A percentile compares a stretch with the other conserved stretches of the same genome.
Evolutionary conservation across 2,113 vertebrate genomes (phyloP).

Genomic region (Neodon shergylaensis): DNA sequence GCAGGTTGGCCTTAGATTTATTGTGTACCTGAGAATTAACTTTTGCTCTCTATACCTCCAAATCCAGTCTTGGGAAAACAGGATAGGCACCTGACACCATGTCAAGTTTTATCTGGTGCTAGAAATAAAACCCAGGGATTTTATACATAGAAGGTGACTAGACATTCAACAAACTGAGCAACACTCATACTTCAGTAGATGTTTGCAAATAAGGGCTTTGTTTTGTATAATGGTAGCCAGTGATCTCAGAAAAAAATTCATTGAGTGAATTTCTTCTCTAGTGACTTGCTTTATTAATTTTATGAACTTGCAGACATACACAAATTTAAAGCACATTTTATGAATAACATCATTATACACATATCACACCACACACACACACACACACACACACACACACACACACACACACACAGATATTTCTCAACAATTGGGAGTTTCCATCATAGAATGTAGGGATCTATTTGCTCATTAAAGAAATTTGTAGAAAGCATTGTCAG

Average conservation of each 20-base stretch:
- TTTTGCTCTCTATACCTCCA: background rate
- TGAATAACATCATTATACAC: background rate
- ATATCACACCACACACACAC: background rate
- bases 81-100: background rate
- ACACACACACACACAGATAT: background rate
- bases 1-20: background rate
- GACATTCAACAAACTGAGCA: background rate
- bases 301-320: background rate
- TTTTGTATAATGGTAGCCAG: background rate
- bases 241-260: background rate
- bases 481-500: conserved; percentile 77
- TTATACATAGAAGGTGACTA: background rate
- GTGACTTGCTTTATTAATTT: background rate
- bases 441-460: conserved; percentile 79
- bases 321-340: background rate
- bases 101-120: background rate
- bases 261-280: background rate
- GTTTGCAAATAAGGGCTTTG: background rate
- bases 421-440: conserved; percentile 52
- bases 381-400: background rate
- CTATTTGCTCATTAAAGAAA: conserved; percentile 82
- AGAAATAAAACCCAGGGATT: background rate
- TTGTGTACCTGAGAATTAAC: background rate
- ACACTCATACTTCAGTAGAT: background rate
- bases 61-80: background rate